Conservation (phyloP, 2,888 invertebrate genomes). For the Campopleginae sp. region DNA sequence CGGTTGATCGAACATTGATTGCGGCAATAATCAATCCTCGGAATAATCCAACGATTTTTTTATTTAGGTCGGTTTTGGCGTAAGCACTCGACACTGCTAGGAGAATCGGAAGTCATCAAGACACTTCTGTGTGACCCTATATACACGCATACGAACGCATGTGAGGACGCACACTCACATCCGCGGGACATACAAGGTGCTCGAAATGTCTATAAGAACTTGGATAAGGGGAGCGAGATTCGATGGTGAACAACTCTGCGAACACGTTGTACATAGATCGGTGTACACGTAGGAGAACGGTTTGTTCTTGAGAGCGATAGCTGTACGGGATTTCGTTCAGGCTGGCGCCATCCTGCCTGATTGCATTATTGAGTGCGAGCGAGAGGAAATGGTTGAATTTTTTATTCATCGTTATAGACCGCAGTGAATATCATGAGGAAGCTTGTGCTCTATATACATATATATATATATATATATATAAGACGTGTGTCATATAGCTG, state of each 20-base stretch:
- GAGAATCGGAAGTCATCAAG: slow-evolving; percentile 4
- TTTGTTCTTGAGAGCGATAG: slow-evolving; percentile 27
- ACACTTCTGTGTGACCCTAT: not conserved
- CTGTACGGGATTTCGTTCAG: slow-evolving; percentile 55
- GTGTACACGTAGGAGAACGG: not conserved
- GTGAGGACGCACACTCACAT: not conserved
- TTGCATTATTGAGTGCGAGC: slow-evolving; percentile 62
- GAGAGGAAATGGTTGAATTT: slow-evolving; percentile 63
- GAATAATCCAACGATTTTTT: slow-evolving; percentile 25
- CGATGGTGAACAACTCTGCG: not conserved
- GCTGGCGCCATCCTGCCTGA: slow-evolving; percentile 56
- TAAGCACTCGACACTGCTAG: slow-evolving; percentile 2
- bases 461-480: no score
- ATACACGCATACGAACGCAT: not conserved
- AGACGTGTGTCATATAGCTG: not conserved
- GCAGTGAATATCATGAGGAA: slow-evolving; percentile 25
- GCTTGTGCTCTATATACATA: not conserved
- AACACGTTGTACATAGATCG: not conserved
- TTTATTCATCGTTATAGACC: slow-evolving; percentile 59
- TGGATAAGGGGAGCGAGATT: not conserved
- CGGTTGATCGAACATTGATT: not conserved
- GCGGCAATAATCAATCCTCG: slow-evolving; percentile 18
- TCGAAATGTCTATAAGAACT: not conserved
- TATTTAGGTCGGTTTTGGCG: slow-evolving; percentile 30
- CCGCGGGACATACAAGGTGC: not conserved